These are phyloP conservation scores for Anguilla pacifica DNA, from an alignment of 2,797 vertebrate species.

Conservation along the genomic window DNA sequence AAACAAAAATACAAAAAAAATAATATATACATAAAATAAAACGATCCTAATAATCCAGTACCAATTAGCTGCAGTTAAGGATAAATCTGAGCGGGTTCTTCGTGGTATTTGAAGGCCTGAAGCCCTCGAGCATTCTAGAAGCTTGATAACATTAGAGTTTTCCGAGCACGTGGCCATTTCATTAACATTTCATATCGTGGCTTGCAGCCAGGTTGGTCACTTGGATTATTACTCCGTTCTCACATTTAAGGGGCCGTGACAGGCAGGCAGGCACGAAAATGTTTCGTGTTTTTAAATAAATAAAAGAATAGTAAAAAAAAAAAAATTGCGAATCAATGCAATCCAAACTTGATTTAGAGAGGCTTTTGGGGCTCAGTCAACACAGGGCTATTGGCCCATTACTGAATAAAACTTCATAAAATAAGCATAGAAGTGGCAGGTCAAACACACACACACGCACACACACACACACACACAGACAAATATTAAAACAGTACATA, in stretches of 20 bases:
- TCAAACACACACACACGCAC: not conserved
- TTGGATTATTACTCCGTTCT: not conserved
- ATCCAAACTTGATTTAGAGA: not conserved
- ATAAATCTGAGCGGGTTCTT: not conserved
- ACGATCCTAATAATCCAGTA: not conserved
- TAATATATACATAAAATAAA: not conserved
- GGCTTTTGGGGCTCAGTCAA: not conserved
- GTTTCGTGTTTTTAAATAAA: not conserved
- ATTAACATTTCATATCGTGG: not conserved
- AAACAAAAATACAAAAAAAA: not conserved
- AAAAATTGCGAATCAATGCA: not conserved
- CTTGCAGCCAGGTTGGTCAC: not conserved
- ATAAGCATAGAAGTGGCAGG: not conserved
- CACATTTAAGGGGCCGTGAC: not conserved
- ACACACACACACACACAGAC: not conserved
- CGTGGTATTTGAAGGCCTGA: not conserved
- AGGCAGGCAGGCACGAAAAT: not conserved
- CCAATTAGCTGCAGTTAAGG: not conserved
- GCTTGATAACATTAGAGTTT: not conserved
- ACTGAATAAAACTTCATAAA: not conserved
- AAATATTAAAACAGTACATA: not conserved
- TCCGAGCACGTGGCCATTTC: not conserved
- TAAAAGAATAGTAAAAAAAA: not conserved
- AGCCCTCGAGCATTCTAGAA: not conserved
- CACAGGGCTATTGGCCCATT: not conserved